These are phyloP conservation scores for Bryconaethiops microstoma DNA, from an alignment of 2,797 vertebrate genomes.

Conservation along the genomic window DNA sequence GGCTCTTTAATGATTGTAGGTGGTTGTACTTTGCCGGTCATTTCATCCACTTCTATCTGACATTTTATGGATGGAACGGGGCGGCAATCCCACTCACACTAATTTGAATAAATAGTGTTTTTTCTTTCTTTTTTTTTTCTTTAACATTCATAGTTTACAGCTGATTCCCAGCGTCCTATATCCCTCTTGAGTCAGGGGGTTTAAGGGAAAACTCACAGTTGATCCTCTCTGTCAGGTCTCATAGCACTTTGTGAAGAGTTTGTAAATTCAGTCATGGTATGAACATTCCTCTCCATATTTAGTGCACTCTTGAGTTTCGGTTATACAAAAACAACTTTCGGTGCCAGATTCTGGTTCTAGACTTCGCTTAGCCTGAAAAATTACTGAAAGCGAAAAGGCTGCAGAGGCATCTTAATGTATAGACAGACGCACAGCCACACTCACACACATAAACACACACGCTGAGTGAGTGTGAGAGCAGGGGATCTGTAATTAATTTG, in stretches of 20 bases:
- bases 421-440: slow-evolving; percentile 11
- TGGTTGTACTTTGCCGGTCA: slow-evolving; percentile 2
- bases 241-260: slow-evolving; percentile 36
- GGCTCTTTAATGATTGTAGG: slow-evolving; percentile 16
- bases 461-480: slow-evolving; percentile 61
- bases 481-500: slow-evolving; percentile 61
- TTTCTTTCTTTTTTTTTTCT: slow-evolving; percentile 2
- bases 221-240: slow-evolving; percentile 63
- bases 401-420: background rate
- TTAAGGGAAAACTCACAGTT: slow-evolving; percentile 55
- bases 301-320: slow-evolving; percentile 5
- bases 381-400: background rate
- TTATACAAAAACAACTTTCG: slow-evolving; percentile 5
- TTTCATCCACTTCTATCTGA: background rate
- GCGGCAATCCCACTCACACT: background rate
- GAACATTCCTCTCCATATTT: slow-evolving; percentile 37
- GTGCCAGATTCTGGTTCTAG: slow-evolving; percentile 7
- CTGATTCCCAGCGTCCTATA: slow-evolving; percentile 59
- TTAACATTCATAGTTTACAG: slow-evolving; percentile 44
- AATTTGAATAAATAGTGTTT: slow-evolving; percentile 40
- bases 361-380: background rate
- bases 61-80: slow-evolving; percentile 9
- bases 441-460: background rate
- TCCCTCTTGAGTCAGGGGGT: slow-evolving; percentile 48
- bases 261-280: slow-evolving; percentile 15